Conservation (phyloP, 2,888 invertebrate genomes). For the Leucoma salicis region DNA sequence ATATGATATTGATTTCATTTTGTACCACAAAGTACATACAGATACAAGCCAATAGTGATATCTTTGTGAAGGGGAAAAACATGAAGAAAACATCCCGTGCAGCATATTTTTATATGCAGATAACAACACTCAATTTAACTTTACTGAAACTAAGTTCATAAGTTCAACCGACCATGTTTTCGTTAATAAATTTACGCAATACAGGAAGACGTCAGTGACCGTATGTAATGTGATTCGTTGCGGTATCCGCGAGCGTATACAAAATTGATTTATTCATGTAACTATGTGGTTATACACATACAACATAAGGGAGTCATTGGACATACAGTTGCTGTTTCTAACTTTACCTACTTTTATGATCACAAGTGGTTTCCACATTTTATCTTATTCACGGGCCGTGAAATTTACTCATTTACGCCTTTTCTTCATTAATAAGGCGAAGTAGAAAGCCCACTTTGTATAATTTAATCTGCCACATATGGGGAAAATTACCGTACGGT, state of each 20-base stretch:
- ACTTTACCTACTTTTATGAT: constrained; percentile 23
- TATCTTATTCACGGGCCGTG: constrained; percentile 10
- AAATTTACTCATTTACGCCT: constrained; percentile 19
- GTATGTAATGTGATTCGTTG: constrained; percentile 69
- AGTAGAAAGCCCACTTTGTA: constrained; percentile 17
- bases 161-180: constrained; percentile 24
- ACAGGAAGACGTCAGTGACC: constrained; percentile 71
- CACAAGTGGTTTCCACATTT: constrained; percentile 9
- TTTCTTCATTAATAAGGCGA: constrained; percentile 11
- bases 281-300: constrained; percentile 38
- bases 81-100: constrained; percentile 9
- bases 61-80: constrained; percentile 7
- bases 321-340: constrained; percentile 27
- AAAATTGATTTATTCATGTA: constrained; percentile 65
- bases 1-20: constrained; percentile 35
- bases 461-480: constrained; percentile 25
- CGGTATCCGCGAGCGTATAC: constrained; percentile 63
- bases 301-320: constrained; percentile 13
- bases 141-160: constrained; percentile 13
- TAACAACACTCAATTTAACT: constrained; percentile 22
- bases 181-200: constrained; percentile 57
- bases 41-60: too few relatives aligned
- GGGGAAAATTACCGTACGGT: constrained; percentile 21
- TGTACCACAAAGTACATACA: constrained; percentile 18
- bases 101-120: constrained; percentile 15